Evolutionary conservation across 2,797 vertebrate genomes (phyloP).

Genomic region (Thripadectes ignobilis): DNA sequence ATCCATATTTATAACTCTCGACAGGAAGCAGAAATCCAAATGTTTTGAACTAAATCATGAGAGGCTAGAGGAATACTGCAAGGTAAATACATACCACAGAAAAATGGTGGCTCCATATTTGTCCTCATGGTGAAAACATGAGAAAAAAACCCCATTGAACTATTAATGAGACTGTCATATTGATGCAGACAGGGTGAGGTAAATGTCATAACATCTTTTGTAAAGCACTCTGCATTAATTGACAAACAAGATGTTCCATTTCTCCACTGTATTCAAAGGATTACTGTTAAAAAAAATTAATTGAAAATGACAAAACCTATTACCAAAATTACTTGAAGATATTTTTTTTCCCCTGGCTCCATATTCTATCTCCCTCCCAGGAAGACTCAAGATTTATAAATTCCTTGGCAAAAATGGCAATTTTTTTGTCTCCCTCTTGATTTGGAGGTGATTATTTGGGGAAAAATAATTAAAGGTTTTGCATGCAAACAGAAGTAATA

Average conservation of each 20-base stretch:
- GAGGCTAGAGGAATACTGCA: not conserved
- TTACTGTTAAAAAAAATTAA: not conserved
- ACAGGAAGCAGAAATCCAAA: not conserved
- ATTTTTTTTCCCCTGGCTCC: not conserved
- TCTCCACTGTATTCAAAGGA: not conserved
- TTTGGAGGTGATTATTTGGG: not conserved
- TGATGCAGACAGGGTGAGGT: not conserved
- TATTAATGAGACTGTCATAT: not conserved
- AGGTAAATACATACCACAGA: not conserved
- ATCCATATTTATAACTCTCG: not conserved
- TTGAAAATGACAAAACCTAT: slow-evolving; percentile 1
- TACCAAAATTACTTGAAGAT: not conserved
- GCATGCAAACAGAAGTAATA: not conserved
- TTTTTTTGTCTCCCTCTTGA: not conserved
- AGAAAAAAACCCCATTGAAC: not conserved
- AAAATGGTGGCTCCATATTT: not conserved
- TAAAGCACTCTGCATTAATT: slow-evolving; percentile 8
- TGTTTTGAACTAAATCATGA: not conserved
- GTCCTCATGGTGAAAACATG: not conserved
- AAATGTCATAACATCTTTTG: not conserved
- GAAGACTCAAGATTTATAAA: not conserved
- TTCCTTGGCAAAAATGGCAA: not conserved
- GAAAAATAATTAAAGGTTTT: not conserved
- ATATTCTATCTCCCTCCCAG: not conserved
- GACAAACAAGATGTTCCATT: slow-evolving; percentile 36